Percentiles rank a stretch among this genome's conserved stretches.
Evolutionary conservation across 1,140 invertebrate species (phyloP).

Genomic region (Coenobita brevimanus): DNA sequence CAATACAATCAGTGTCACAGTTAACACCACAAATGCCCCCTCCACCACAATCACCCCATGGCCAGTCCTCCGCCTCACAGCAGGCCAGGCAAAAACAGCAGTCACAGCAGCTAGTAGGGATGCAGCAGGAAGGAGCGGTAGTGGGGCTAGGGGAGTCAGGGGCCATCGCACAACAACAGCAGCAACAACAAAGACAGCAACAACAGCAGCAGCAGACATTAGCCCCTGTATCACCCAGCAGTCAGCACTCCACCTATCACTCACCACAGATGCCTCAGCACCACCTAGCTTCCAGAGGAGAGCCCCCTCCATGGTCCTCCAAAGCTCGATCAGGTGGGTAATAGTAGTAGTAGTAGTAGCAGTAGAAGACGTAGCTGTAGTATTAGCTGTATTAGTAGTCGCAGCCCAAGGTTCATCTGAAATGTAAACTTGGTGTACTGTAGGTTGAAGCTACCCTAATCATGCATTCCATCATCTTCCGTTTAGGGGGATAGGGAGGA

Average conservation of each 20-base stretch:
- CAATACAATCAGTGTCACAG: background rate
- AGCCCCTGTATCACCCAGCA: slow-evolving; percentile 12
- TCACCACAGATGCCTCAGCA: slow-evolving; percentile 27
- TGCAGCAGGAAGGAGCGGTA: slow-evolving; percentile 8
- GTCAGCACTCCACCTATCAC: slow-evolving; percentile 18
- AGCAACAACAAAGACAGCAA: too few relatives aligned
- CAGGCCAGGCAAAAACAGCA: background rate
- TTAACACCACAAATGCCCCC: slow-evolving; percentile 1
- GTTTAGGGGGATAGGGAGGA: too few relatives aligned
- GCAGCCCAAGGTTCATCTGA: too few relatives aligned
- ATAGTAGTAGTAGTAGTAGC: background rate
- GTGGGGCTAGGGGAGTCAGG: background rate
- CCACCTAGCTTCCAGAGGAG: slow-evolving; percentile 37
- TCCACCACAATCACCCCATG: slow-evolving; percentile 12
- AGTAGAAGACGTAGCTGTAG: too few relatives aligned
- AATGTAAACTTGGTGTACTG: too few relatives aligned
- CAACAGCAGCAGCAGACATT: too few relatives aligned
- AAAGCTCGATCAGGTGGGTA: slow-evolving; percentile 38
- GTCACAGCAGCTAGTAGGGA: slow-evolving; percentile 10
- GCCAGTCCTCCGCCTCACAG: background rate
- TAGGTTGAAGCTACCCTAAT: too few relatives aligned
- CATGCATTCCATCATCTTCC: too few relatives aligned
- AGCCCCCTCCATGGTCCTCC: slow-evolving; percentile 38
- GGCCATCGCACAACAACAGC: slow-evolving; percentile 21
- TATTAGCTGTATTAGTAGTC: too few relatives aligned